Evolutionary conservation across 2,888 invertebrate genomes (phyloP).

Genomic region (Euplexia lucipara): DNA sequence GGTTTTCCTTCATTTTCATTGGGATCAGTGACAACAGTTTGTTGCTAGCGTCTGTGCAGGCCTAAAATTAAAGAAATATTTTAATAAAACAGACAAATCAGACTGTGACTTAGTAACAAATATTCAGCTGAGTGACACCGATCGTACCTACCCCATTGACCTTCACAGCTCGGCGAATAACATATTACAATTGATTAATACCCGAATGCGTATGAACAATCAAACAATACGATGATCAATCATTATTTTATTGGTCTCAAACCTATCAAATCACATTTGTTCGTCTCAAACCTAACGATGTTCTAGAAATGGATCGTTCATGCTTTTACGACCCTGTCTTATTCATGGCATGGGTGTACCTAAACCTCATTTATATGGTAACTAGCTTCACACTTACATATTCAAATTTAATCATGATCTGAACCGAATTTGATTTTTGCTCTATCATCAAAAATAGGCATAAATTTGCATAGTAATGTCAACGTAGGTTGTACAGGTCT

Average conservation of each 20-base stretch:
- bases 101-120: slow-evolving; percentile 7
- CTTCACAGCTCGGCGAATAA: slow-evolving; percentile 36
- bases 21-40: not conserved
- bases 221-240: too few species aligned
- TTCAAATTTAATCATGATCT: slow-evolving; percentile 55
- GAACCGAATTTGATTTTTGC: slow-evolving; percentile 57
- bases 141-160: slow-evolving; percentile 10
- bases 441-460: slow-evolving; percentile 54
- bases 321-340: slow-evolving; percentile 35
- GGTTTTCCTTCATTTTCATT: not conserved
- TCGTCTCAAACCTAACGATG: not conserved
- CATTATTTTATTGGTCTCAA: slow-evolving; percentile 31
- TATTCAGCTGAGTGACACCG: slow-evolving; percentile 7
- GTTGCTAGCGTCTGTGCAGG: not conserved
- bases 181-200: slow-evolving; percentile 38
- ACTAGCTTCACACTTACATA: slow-evolving; percentile 55
- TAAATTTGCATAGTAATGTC: slow-evolving; percentile 55
- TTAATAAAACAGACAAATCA: too few species aligned
- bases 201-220: slow-evolving; percentile 29
- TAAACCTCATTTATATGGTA: slow-evolving; percentile 65
- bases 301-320: slow-evolving; percentile 1
- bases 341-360: slow-evolving; percentile 54
- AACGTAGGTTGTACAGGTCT: slow-evolving; percentile 5
- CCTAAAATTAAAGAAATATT: not conserved
- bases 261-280: slow-evolving; percentile 26